Evolutionary conservation across 2,888 invertebrate genomes (phyloP).

Genomic region (Drosophila paranaensis): DNA sequence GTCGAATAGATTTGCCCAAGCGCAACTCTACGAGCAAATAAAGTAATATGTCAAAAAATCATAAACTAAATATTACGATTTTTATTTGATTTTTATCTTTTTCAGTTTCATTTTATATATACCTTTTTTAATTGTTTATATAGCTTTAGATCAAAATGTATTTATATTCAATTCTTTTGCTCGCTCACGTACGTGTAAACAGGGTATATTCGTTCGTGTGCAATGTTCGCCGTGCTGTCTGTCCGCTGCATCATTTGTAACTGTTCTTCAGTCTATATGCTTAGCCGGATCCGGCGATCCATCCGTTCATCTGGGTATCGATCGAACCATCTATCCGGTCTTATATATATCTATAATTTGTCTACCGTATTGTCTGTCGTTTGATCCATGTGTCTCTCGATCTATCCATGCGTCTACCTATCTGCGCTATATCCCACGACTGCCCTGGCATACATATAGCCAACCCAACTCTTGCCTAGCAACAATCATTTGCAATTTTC

Average conservation of each 20-base stretch:
- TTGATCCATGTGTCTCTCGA: too few species aligned
- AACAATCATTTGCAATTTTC: neutral
- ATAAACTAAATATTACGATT: neutral
- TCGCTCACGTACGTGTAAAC: neutral
- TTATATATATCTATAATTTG: neutral
- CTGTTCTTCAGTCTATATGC: neutral
- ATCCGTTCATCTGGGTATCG: neutral
- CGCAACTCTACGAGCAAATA: constrained; percentile 46
- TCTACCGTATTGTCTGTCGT: neutral
- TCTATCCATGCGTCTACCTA: neutral
- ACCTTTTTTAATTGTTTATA: too few species aligned
- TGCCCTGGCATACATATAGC: neutral
- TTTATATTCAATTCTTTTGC: too few species aligned
- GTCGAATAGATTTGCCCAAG: constrained; percentile 37
- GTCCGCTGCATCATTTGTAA: neutral
- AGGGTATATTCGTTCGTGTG: neutral
- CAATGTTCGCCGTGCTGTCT: too few species aligned
- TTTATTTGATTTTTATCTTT: neutral
- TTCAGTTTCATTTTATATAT: too few species aligned
- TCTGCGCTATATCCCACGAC: too few species aligned
- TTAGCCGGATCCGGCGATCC: neutral
- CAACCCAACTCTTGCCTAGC: neutral
- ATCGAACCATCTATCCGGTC: neutral
- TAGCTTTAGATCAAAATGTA: too few species aligned
- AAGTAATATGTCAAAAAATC: constrained; percentile 55